Evolutionary conservation across 2,113 vertebrate species (phyloP).

Genomic region (Notiomystis cincta): DNA sequence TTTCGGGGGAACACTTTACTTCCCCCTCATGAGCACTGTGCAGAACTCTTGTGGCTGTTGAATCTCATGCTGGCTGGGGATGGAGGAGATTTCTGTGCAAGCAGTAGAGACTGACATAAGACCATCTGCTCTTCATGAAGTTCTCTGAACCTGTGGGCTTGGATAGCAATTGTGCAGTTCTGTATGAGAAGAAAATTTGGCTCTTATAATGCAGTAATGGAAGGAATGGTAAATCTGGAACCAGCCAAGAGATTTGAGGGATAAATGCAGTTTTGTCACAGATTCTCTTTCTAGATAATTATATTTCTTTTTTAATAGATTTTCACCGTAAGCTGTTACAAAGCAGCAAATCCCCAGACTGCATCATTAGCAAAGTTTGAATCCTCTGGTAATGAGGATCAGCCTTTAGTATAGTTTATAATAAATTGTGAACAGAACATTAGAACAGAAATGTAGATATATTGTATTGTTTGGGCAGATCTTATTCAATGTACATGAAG

Average conservation of each 20-base stretch:
- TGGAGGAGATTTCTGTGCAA: neutral
- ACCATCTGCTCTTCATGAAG: neutral
- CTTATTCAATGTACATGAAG: conserved; percentile 79
- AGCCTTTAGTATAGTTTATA: conserved; percentile 78
- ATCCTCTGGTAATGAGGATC: conserved; percentile 76
- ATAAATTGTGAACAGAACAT: conserved; percentile 84
- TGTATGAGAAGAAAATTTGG: neutral
- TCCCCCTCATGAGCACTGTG: neutral
- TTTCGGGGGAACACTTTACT: neutral
- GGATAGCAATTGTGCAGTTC: neutral
- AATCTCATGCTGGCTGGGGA: neutral
- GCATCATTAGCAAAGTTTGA: conserved; percentile 76
- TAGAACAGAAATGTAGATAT: conserved; percentile 80
- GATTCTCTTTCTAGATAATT: neutral
- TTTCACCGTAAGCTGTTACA: conserved; percentile 70
- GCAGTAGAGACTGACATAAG: neutral
- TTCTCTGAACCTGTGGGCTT: neutral
- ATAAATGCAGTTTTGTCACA: neutral
- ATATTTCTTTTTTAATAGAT: conserved; percentile 32
- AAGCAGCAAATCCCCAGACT: conserved; percentile 72
- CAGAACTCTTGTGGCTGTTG: neutral
- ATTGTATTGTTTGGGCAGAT: conserved; percentile 81
- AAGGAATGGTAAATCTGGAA: neutral
- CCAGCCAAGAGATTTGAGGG: neutral
- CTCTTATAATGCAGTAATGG: neutral